Evolutionary conservation across 2,113 vertebrate genomes (phyloP).

Genomic region (Cheilinus undulatus): DNA sequence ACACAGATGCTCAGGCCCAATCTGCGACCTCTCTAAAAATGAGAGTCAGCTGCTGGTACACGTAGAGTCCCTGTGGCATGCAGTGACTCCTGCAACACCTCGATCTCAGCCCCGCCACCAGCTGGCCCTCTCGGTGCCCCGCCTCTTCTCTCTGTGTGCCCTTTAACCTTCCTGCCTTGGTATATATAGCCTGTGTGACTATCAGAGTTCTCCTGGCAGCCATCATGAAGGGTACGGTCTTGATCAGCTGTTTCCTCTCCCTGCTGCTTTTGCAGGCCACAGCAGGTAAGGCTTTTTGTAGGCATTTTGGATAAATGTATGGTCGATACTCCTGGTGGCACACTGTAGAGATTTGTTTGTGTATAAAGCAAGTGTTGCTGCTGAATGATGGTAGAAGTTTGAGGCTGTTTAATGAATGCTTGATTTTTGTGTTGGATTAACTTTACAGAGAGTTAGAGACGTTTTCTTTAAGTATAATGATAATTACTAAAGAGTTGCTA

Average conservation of each 20-base stretch:
- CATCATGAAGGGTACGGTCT: slow-evolving; percentile 85
- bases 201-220: slow-evolving; percentile 85
- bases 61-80: slow-evolving; percentile 54
- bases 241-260: slow-evolving; percentile 81
- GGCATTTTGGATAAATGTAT: slow-evolving; percentile 11
- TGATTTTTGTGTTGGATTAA: slow-evolving; percentile 2
- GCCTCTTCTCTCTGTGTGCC: slow-evolving; percentile 63
- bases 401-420: slow-evolving; percentile 8
- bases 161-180: slow-evolving; percentile 82
- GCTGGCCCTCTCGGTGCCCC: slow-evolving; percentile 55
- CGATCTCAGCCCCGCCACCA: slow-evolving; percentile 52
- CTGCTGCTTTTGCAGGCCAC: slow-evolving; percentile 81
- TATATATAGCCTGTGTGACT: slow-evolving; percentile 83
- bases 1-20: slow-evolving; percentile 31
- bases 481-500: neutral
- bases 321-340: neutral
- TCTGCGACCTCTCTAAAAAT: slow-evolving; percentile 60
- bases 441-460: neutral
- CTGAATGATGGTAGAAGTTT: slow-evolving; percentile 24
- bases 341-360: neutral
- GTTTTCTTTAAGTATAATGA: neutral
- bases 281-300: slow-evolving; percentile 78
- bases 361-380: neutral
- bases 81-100: slow-evolving; percentile 59
- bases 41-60: slow-evolving; percentile 69